phyloP scores from a whole-genome alignment of 2,113 vertebrate genomes.

The Pteronura brasiliensis region DNA sequence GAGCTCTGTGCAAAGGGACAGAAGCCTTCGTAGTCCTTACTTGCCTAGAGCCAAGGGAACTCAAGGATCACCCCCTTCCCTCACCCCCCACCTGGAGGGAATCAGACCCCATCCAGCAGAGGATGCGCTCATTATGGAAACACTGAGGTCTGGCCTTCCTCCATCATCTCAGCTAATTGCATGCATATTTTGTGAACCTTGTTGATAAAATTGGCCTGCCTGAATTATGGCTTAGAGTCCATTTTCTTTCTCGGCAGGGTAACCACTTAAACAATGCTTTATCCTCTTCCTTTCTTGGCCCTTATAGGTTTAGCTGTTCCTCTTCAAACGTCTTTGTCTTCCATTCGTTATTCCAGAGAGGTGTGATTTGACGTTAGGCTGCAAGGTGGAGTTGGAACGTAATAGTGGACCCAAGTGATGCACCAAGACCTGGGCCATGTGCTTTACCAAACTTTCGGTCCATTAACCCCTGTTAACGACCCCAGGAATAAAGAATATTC shows the following conservation, averaged over 20 bases:
- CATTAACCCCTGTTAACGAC: neutral
- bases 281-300: neutral
- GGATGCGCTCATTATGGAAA: fast-evolving
- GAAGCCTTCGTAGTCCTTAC: fast-evolving
- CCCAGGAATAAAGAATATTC: neutral
- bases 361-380: neutral
- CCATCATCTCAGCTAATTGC: too few species aligned
- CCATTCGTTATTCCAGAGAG: neutral
- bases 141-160: fast-evolving
- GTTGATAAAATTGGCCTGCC: neutral
- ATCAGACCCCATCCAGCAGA: fast-evolving
- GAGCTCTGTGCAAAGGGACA: neutral
- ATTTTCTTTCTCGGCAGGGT: neutral
- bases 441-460: fast-evolving
- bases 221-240: neutral
- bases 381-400: fast-evolving
- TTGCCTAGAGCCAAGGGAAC: fast-evolving
- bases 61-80: fast-evolving
- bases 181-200: neutral
- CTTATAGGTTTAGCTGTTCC: neutral
- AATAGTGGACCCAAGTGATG: fast-evolving
- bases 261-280: neutral
- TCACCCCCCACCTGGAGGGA: fast-evolving
- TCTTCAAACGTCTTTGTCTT: neutral
- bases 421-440: too few species aligned